Evolutionary conservation across 2,888 invertebrate species (phyloP).

Genomic region (Lordiphosa andalusiaca): DNA sequence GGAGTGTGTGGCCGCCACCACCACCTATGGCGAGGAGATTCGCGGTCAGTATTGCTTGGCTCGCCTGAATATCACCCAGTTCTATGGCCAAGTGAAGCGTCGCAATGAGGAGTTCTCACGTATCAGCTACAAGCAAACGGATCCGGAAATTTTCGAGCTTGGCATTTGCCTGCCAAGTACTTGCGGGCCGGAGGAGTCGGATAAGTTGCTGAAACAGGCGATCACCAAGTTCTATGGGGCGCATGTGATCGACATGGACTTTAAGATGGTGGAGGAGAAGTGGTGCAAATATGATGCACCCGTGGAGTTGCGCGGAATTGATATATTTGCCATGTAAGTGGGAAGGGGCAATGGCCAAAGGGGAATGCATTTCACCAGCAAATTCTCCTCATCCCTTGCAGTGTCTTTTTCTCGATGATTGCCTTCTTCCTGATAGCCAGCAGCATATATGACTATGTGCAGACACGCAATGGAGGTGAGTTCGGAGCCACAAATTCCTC

Average conservation of each 20-base stretch:
- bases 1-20: constrained; percentile 78
- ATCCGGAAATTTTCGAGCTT: constrained; percentile 71
- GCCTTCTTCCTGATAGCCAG: constrained; percentile 68
- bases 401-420: constrained; percentile 73
- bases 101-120: constrained; percentile 44
- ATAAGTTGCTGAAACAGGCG: constrained; percentile 61
- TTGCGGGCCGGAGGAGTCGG: constrained; percentile 64
- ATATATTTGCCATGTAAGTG: constrained; percentile 79
- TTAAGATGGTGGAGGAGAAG: constrained; percentile 50
- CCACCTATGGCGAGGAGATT: constrained; percentile 58
- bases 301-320: constrained; percentile 66
- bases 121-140: constrained; percentile 69
- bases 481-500: not conserved
- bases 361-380: not conserved
- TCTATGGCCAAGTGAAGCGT: constrained; percentile 54
- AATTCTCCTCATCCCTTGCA: constrained; percentile 27
- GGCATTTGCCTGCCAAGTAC: constrained; percentile 79
- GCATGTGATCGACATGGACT: constrained; percentile 27
- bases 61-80: constrained; percentile 67
- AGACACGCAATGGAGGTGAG: constrained; percentile 74
- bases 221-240: constrained; percentile 45
- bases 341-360: too few species aligned
- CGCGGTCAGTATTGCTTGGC: constrained; percentile 80
- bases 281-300: constrained; percentile 73
- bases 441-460: constrained; percentile 75